Evolutionary conservation across 2,888 invertebrate species (phyloP), one percentile per base, ranked within the genome.

Genomic region (Campopleginae sp.): DNA sequence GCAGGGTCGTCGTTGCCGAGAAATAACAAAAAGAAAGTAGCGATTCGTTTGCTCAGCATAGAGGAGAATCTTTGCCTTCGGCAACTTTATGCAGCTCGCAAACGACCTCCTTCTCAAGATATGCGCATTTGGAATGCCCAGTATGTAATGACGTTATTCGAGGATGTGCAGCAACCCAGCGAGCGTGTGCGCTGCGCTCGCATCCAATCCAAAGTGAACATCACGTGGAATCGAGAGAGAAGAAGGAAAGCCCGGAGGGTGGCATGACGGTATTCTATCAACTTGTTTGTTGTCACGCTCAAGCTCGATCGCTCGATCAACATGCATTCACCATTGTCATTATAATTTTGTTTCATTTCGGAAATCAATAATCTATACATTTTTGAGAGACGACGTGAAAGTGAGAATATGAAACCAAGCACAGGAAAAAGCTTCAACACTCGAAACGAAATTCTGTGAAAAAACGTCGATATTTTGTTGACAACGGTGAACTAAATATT

Each of bases 41-140:
- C 27, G 65, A 63, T 51, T 61, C 76, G 61, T 71, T 82, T 63
- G 75, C 79, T 79, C 27, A n/a, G 74, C 72, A 63, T 75, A 54
- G 78, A 75, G 33, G 72, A 66, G 38, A 68, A 44, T 66, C 44
- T 66, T 33, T 82, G 86, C 86, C 87, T 86, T 83, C 81, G 89
- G 88, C 87, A 81, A 86, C 70, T 68, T 27, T 86, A 78, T 72
- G 70, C 87, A 83, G 61, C 51, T 81, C 78, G 68, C 65, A 65
- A 71, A 38, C 76, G 63, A 68, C 79, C 82, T 82, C 75, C 80
- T 61, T 54, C 46, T 58, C 66, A 75, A 80, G 72, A 72, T 72
- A 85, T 82, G 71, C 31, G 61, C 80, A 85, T 70, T 79, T 46
- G 82, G 89, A 86, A 88, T 90, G 85, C 82, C 76, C 86, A 87